Conservation (phyloP, 2,888 invertebrate genomes). For the Mesorhabditis sp. region DNA sequence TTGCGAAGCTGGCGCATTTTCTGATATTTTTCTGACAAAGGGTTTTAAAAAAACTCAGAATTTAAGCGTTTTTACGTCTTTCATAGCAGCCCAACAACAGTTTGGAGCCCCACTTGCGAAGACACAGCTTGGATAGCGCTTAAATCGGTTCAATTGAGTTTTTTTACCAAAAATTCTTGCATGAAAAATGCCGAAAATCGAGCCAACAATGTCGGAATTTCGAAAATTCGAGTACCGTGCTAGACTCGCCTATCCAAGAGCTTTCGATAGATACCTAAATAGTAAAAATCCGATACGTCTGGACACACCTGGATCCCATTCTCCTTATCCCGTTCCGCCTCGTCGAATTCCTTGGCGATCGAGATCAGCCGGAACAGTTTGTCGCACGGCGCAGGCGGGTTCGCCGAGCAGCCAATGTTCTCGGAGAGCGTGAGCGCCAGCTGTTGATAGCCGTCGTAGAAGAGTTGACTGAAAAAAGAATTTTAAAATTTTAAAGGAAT, state of each 20-base stretch:
- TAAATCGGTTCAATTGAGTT: too few relatives aligned
- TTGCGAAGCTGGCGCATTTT: too few relatives aligned
- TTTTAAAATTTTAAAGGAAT: slow-evolving; percentile 7
- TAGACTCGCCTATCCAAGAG: too few relatives aligned
- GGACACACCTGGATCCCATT: slow-evolving; percentile 19
- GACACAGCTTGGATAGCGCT: too few relatives aligned
- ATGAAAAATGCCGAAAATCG: background rate
- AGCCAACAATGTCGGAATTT: background rate
- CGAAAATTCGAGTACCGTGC: too few relatives aligned
- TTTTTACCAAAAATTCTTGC: too few relatives aligned
- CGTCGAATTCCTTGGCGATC: slow-evolving; percentile 53
- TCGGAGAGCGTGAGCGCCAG: slow-evolving; percentile 80
- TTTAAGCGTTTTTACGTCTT: slow-evolving; percentile 1
- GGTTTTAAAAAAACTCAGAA: background rate
- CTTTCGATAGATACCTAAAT: too few relatives aligned
- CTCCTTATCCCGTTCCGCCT: slow-evolving; percentile 45
- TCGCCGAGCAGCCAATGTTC: slow-evolving; percentile 78
- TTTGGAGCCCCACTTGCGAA: too few relatives aligned
- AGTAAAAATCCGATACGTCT: background rate
- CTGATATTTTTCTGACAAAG: background rate
- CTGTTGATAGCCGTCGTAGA: slow-evolving; percentile 93
- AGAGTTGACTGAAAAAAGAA: slow-evolving; percentile 76
- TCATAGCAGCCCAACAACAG: too few relatives aligned
- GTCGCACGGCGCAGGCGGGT: slow-evolving; percentile 92
- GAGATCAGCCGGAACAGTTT: slow-evolving; percentile 70